Percentiles rank a stretch among this genome's conserved stretches.
These are phyloP conservation scores for Delichon dasypus DNA, from an alignment of 2,797 vertebrate species.

Conservation along the genomic window DNA sequence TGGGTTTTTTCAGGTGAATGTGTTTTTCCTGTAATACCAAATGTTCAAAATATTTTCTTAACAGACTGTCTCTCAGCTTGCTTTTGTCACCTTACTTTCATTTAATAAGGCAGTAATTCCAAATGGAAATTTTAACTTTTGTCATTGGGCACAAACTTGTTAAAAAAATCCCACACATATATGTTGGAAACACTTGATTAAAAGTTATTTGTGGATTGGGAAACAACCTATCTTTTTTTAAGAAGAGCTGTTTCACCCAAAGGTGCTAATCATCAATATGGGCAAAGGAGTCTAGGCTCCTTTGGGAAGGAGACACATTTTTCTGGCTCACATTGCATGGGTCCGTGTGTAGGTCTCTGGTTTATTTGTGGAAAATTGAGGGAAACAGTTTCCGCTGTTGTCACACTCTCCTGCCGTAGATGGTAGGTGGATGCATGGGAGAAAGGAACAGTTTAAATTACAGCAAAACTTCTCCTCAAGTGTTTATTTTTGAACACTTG, in stretches of 20 bases:
- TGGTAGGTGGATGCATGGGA: conserved; percentile 16
- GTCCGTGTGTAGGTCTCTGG: not conserved
- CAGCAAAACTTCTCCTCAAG: not conserved
- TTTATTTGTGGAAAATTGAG: conserved; percentile 2
- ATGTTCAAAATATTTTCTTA: conserved; percentile 38
- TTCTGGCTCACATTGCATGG: not conserved
- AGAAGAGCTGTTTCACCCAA: not conserved
- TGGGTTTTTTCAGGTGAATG: not conserved
- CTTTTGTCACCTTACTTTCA: not conserved
- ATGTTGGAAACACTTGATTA: not conserved
- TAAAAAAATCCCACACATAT: not conserved
- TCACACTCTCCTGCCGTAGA: not conserved
- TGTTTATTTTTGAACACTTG: conserved; percentile 46
- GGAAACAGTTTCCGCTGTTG: not conserved
- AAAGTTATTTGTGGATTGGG: not conserved
- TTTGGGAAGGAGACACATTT: not conserved
- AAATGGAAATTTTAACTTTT: not conserved
- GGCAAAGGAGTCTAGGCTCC: not conserved
- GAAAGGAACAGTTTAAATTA: conserved; percentile 30
- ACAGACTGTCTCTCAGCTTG: not conserved
- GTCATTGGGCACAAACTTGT: not conserved
- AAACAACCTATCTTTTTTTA: not conserved
- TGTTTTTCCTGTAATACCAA: not conserved
- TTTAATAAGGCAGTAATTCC: not conserved
- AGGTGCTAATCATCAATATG: not conserved